A percentile compares a stretch with the other conserved stretches of the same genome.
These are phyloP conservation scores for Orchesella flavescens DNA, from an alignment of 2,888 invertebrate genomes.

Conservation along the genomic window DNA sequence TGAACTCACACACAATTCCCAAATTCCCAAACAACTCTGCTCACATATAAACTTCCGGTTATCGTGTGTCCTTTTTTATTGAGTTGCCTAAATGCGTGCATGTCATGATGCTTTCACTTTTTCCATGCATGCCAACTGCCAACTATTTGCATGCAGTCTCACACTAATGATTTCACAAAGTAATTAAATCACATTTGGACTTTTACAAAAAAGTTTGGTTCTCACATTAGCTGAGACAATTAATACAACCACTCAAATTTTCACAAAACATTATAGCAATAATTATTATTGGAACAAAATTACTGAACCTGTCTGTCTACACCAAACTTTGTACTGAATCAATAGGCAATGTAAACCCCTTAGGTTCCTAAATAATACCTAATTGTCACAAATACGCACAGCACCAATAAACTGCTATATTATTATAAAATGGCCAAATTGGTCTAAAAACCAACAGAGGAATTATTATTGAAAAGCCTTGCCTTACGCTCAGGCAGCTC, in stretches of 20 bases:
- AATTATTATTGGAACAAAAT: not conserved
- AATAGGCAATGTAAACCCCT: too few relatives aligned
- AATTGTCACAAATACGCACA: too few relatives aligned
- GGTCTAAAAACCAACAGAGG: too few relatives aligned
- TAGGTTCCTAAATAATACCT: too few relatives aligned
- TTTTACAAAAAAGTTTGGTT: not conserved
- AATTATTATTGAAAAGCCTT: too few relatives aligned
- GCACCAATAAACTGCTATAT: too few relatives aligned
- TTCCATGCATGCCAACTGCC: not conserved
- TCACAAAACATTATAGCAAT: not conserved
- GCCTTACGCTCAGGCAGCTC: too few relatives aligned
- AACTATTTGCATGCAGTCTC: not conserved
- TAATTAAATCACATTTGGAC: not conserved
- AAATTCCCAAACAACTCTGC: not conserved
- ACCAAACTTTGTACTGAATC: too few relatives aligned
- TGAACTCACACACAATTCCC: not conserved
- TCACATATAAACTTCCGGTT: conserved; percentile 34
- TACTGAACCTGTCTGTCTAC: too few relatives aligned
- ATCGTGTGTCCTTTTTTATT: conserved; percentile 2
- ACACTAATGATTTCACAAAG: not conserved
- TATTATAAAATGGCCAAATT: too few relatives aligned
- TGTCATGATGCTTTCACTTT: conserved; percentile 9
- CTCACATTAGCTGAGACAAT: not conserved
- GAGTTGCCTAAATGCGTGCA: not conserved
- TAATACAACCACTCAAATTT: not conserved